Base-by-base conservation (phyloP, 2,797 vertebrate species). In the Darevskia nairensis region DNA sequence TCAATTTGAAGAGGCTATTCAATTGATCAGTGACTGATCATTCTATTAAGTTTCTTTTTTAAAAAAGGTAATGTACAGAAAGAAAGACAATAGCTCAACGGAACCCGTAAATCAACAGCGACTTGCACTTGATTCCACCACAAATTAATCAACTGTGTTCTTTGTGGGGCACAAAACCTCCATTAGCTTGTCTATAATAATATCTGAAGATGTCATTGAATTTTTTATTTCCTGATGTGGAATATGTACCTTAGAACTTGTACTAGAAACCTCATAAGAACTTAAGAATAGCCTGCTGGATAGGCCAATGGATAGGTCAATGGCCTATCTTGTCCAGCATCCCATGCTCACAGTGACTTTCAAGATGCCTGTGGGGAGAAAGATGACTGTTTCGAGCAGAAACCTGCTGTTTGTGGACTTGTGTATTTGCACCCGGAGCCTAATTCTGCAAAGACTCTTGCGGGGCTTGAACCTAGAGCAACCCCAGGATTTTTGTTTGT, bases 1-100 rank as follows among this genome's bases (percentile, higher is more conserved):
- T 92, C 84, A 88, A 71, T 91, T 95, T 93, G 87, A 95, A 91
- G 84, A 91, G 81, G 79, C 0, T 82, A 50, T 86, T 84, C 64
- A 35, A 35, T 35, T 35, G 35, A 35, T 35, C 35, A 90, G 90
- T 86, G 84, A 74, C 88, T 66, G 55, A 94, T 94, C 88, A 90
- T 92, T 92, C 92, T 64, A 13, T 81, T 68, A 23, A 27, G 23
- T 81, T 88, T 41, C 0, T 29, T 71, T 71, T 0, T 81, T 68
- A 80, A 90, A 69, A 35, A 61, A 5, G 2, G 27, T 9, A 17
- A 10, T 15, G 10, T 10, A 86, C 74, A 50, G 82, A 1, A 74
- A 2, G 25, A 75, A 89, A 89, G 81, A 1, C 21, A 77, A 23
- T 32, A 35, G 85, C 82, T 86, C 81, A 72, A 76, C 32, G 79